These are phyloP conservation scores for Drosophila cardini DNA, from an alignment of 1,140 invertebrate genomes.

Conservation along the genomic window DNA sequence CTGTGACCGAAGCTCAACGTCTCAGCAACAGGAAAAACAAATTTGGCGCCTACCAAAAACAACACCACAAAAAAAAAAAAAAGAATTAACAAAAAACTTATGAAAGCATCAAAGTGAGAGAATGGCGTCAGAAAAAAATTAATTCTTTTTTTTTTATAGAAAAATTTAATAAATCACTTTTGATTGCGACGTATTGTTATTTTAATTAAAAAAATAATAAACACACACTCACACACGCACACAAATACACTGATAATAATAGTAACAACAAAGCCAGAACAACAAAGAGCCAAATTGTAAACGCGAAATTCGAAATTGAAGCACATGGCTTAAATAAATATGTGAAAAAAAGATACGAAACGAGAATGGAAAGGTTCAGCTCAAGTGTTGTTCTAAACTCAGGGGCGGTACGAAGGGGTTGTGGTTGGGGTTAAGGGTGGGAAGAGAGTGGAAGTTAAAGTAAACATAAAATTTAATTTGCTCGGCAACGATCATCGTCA, in stretches of 20 bases:
- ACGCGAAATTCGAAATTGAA: slow-evolving; percentile 39
- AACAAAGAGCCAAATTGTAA: slow-evolving; percentile 62
- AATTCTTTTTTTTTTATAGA: neutral
- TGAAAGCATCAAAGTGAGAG: slow-evolving; percentile 1
- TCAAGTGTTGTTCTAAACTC: slow-evolving; percentile 6
- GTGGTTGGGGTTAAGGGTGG: neutral
- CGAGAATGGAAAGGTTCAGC: slow-evolving; percentile 13
- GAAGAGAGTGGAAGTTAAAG: slow-evolving; percentile 27
- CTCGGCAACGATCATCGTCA: slow-evolving; percentile 48
- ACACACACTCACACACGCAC: slow-evolving; percentile 19
- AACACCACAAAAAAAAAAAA: slow-evolving; percentile 3
- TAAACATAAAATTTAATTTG: slow-evolving; percentile 70
- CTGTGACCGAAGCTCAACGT: neutral
- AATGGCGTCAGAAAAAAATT: slow-evolving; percentile 50
- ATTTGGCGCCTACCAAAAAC: slow-evolving; percentile 15
- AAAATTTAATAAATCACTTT: slow-evolving; percentile 78
- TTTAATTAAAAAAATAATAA: slow-evolving; percentile 65
- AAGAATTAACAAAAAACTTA: slow-evolving; percentile 2
- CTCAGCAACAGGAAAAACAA: slow-evolving; percentile 25
- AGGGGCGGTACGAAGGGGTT: neutral
- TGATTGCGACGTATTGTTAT: slow-evolving; percentile 77
- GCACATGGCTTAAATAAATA: slow-evolving; percentile 74
- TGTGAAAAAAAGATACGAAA: slow-evolving; percentile 8
- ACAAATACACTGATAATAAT: slow-evolving; percentile 31
- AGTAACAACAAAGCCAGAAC: slow-evolving; percentile 41